Base-by-base conservation (phyloP, 2,888 invertebrate genomes). In the Acleris laterana region DNA sequence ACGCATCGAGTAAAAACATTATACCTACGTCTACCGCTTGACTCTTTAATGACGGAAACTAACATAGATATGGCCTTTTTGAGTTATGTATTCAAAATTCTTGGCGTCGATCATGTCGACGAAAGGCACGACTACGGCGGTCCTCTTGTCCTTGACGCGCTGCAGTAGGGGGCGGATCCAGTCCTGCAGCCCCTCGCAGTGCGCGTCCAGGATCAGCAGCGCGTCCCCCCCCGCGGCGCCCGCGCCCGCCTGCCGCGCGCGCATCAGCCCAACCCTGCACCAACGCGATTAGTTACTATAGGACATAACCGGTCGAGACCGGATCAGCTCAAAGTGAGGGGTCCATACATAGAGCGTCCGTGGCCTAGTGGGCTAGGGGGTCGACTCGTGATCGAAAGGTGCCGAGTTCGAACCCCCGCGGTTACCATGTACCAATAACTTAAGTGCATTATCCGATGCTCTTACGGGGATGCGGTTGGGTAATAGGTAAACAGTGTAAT, bases 101-200 rank as follows among this genome's bases (percentile, higher is more conserved):
- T 28, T 3, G 9, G 32, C 51, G 3, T 20, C 19, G n/a, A 63
- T 17, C 28, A 20, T 20, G 32, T 63, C 63, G 50, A 51, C 51
- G 25, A 38, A n/a, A 0, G 56, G 55, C 16, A 17, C 46, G 32
- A 62, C 13, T 2, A 62, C 61, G 3, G 62, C 44, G n/a, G 20
- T 44, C 16, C 4, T 94, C 93, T 50, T 96, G 95, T 68, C 57
- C 71, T 87, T 85, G 95, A 99, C 97, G 65, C 98, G 93, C 56
- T 96, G 95, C 67, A 99, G 92, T 28, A 99, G 87, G 0, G 99
- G 99, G 79, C 99, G 96, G 65, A 98, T 93, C 98, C 98, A 98
- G 71, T 95, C 94, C 16, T 83, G 80, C 53, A 94, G 94, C 1
- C 94, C 95, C 90, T 98, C 98, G 83, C 98, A 98, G 84, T 98